Evolutionary conservation across 2,113 vertebrate species (phyloP).

Genomic region (Heterochromis multidens): DNA sequence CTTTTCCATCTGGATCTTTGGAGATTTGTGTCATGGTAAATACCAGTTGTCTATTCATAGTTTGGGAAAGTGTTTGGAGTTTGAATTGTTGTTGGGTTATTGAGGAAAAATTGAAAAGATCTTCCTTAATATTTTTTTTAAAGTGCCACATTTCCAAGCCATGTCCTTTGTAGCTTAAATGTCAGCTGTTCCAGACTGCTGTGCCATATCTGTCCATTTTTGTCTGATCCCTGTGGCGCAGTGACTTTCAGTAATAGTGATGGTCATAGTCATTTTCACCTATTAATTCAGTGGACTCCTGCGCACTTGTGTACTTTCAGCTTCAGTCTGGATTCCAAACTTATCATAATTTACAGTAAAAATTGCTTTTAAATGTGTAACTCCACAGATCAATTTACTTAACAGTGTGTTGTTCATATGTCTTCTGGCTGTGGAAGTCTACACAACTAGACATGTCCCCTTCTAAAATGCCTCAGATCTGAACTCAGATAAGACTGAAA

Average conservation of each 20-base stretch:
- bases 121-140: not conserved
- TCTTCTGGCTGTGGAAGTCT: not conserved
- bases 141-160: not conserved
- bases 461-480: not conserved
- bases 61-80: not conserved
- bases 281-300: not conserved
- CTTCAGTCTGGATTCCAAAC: not conserved
- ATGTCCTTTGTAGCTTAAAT: not conserved
- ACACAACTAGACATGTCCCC: not conserved
- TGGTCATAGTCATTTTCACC: not conserved
- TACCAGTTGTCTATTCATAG: not conserved
- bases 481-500: not conserved
- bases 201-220: not conserved
- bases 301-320: not conserved
- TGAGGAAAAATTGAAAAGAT: not conserved
- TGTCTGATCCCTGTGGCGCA: not conserved
- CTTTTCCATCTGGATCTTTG: conserved; percentile 68
- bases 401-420: not conserved
- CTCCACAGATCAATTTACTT: not conserved
- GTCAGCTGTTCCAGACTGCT: not conserved
- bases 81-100: not conserved
- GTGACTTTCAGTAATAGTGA: not conserved
- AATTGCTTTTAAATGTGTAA: not conserved
- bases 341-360: not conserved
- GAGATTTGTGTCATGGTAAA: conserved; percentile 69